Evolutionary conservation across 2,888 invertebrate genomes (phyloP), one percentile per base, ranked within the genome.

Genomic region (Drosophila kuntzei): DNA sequence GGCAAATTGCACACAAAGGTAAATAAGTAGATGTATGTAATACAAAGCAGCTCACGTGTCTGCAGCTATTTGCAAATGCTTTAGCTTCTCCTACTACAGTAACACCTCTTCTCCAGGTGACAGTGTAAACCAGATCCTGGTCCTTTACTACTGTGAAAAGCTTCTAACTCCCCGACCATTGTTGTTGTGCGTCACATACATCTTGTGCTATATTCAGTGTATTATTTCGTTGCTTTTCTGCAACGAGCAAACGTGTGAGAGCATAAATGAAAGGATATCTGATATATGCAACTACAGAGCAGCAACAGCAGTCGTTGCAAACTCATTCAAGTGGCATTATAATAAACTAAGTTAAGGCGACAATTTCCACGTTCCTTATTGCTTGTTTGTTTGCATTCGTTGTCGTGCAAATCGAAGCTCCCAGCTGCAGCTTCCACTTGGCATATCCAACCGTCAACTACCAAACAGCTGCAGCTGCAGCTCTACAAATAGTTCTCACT

Each of bases 261-360:
- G 71, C 84, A 81, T 81, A 79, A 87, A 83, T 81, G 79, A 74
- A 79, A 71, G 69, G 70, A 79, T 81, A 66, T 79, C 58, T 71
- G 71, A 70, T 73, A 63, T 59, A 61, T 63, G 22, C 59, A 58
- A 34, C 41, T 25, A 32, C 39, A 58, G 29, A 71, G 36, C 49
- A 41, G 39, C 49, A 47, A 12, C 27, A 55, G 14, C 47, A 67
- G 61, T 47, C 69, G 68, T 57, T 53, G 73, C 70, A 79, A 80
- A 67, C 81, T 62, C 81, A 87, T 84, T 75, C 85, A 85, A 85
- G 83, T 85, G 85, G 83, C 77, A 83, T 86, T 85, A 80, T 87
- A 81, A 80, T 80, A 85, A 83, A 85, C 88, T 80, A 85, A 85
- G 87, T 85, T 85, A 85, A 85, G 83, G 77, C 88, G 88, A 79